A percentile compares a stretch with the other conserved stretches of the same genome.
Evolutionary conservation across 2,888 invertebrate species (phyloP).

Genomic region (Nipponacmea schrenckii): DNA sequence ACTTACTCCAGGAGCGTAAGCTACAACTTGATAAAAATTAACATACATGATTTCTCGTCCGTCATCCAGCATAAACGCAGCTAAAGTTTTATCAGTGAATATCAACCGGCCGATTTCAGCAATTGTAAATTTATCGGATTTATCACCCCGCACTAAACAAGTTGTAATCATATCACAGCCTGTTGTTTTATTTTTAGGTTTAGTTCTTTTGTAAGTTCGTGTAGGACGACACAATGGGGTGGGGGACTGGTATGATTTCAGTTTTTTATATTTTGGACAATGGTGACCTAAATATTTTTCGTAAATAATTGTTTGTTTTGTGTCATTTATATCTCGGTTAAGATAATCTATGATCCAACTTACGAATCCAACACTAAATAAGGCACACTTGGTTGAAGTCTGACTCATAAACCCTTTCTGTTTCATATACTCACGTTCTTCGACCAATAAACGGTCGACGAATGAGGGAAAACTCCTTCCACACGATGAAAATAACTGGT

Average conservation of each 20-base stretch:
- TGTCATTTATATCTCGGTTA: background rate
- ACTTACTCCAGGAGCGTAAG: background rate
- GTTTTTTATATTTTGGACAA: background rate
- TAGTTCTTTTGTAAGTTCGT: background rate
- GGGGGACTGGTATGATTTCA: background rate
- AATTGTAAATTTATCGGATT: background rate
- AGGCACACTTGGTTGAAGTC: background rate
- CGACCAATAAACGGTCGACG: background rate
- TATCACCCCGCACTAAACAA: background rate
- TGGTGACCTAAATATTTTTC: background rate
- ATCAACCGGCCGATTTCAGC: background rate
- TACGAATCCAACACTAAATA: background rate
- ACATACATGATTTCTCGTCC: background rate
- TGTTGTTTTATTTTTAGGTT: background rate
- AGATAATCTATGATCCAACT: background rate
- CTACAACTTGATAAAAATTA: background rate
- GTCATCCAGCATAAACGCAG: background rate
- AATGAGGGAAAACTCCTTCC: background rate
- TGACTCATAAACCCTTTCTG: background rate
- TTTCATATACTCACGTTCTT: background rate
- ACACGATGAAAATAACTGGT: background rate
- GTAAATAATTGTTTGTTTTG: background rate
- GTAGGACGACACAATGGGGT: background rate
- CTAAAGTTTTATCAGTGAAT: background rate
- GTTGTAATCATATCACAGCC: too few species aligned